Evolutionary conservation across 2,888 invertebrate genomes (phyloP).

Genomic region (Himalopsyche tibetana): DNA sequence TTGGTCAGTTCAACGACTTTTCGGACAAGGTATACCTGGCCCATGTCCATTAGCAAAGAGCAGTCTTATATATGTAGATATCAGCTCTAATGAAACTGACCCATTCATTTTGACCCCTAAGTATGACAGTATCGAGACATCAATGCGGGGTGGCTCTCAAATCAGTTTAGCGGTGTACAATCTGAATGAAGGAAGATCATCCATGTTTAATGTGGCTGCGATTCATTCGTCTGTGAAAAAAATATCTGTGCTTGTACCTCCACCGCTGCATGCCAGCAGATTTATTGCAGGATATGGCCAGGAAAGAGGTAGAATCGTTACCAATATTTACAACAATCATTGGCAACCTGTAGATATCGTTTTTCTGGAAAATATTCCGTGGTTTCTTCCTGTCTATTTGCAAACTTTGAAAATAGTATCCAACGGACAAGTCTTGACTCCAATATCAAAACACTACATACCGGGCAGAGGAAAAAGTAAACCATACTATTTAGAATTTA

Average conservation of each 20-base stretch:
- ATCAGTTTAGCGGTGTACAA: conserved; percentile 85
- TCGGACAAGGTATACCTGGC: conserved; percentile 89
- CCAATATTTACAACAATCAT: conserved; percentile 89
- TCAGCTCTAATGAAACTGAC: conserved; percentile 80
- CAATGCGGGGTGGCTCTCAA: conserved; percentile 83
- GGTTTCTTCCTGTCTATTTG: conserved; percentile 92
- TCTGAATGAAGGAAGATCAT: conserved; percentile 73
- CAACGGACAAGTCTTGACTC: conserved; percentile 72
- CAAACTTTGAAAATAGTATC: conserved; percentile 86
- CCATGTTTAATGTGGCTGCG: conserved; percentile 84
- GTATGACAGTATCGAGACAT: conserved; percentile 78
- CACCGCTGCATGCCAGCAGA: conserved; percentile 86
- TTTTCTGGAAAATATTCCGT: conserved; percentile 93
- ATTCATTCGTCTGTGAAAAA: conserved; percentile 74
- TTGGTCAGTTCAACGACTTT: conserved; percentile 91
- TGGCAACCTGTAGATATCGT: conserved; percentile 86
- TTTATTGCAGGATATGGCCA: conserved; percentile 94
- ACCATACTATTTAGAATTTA: conserved; percentile 92
- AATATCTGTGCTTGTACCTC: conserved; percentile 77
- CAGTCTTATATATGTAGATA: conserved; percentile 89
- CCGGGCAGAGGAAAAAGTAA: conserved; percentile 91
- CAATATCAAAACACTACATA: conserved; percentile 73
- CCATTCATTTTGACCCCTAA: conserved; percentile 81
- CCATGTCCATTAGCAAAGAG: conserved; percentile 88
- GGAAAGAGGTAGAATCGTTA: conserved; percentile 92